Evolutionary conservation across 2,888 invertebrate species (phyloP).

Genomic region (Caprella mutica): DNA sequence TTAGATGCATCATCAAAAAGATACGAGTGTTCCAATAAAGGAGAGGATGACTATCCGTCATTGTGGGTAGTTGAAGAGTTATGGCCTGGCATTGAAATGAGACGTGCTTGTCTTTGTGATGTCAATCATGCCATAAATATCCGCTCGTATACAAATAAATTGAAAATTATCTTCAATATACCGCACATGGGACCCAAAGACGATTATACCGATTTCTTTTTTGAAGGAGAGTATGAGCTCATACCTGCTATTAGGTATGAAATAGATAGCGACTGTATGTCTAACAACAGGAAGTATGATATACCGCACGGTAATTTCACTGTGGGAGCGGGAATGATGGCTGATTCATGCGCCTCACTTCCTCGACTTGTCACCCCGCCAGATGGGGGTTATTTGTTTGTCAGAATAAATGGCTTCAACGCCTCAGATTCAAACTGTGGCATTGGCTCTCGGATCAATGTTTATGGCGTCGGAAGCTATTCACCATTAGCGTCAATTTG

Average conservation of each 20-base stretch:
- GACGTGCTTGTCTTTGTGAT: constrained; percentile 13
- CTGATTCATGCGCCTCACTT: constrained; percentile 18
- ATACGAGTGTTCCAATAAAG: constrained; percentile 13
- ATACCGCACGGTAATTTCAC: constrained; percentile 27
- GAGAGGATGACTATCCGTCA: constrained; percentile 5
- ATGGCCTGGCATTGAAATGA: constrained; percentile 4
- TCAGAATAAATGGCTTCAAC: constrained; percentile 14
- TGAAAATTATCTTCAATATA: constrained; percentile 61
- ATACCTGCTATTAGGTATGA: constrained; percentile 17
- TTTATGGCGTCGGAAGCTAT: constrained; percentile 19
- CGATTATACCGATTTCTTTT: constrained; percentile 64
- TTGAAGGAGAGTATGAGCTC: constrained; percentile 49
- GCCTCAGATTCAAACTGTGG: constrained; percentile 19
- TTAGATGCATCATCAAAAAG: constrained; percentile 9
- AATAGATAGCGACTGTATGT: constrained; percentile 2
- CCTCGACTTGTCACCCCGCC: constrained; percentile 23
- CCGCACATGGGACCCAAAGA: constrained; percentile 68
- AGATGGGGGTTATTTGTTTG: constrained; percentile 24
- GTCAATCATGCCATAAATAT: constrained; percentile 44
- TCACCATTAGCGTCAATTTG: constrained; percentile 24
- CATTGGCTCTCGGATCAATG: constrained; percentile 23
- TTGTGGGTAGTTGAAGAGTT: constrained; percentile 10
- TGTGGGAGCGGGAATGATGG: constrained; percentile 10
- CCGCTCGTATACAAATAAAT: constrained; percentile 55
- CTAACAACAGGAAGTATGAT: constrained; percentile 6